Evolutionary conservation across 2,888 invertebrate genomes (phyloP), one percentile per base, ranked within the genome.

Genomic region (Drosophila neotestacea): DNA sequence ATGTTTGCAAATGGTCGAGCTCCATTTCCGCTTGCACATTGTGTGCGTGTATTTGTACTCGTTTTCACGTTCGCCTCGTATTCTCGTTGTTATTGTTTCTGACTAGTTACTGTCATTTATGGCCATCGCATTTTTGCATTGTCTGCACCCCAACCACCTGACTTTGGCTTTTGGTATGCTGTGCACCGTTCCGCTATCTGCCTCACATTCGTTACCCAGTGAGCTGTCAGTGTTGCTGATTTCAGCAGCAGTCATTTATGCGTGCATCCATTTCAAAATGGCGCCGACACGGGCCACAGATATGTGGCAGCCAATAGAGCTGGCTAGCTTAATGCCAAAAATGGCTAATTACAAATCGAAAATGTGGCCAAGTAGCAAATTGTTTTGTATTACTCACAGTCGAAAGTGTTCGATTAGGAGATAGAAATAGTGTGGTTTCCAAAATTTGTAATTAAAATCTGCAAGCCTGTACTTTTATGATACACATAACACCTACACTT

Each of bases 101-200:
- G 38, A 68, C 70, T 78, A 64, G 87, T 73, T 84, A 75, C 73
- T 86, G 79, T 73, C 85, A 88, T 84, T 79, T 77, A 73, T 84
- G 65, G 80, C 60, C 51, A 54, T 62, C 61, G 63, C 30, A 69
- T 75, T 84, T 75, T 46, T 69, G 75, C 73, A 73, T 80, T 88
- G 80, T 85, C 72, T 70, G 60, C 70, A 46, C 22, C 28, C 10
- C 55, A 44, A 4, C 55, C 51, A 55, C 62, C 62, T 39, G 46
- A 22, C 42, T 46, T 30, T 67, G 48, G 30, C 39, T 54, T 51
- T 44, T 27, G 48, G n/a, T 60, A 34, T 34, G 50, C 34, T 42
- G 51, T 30, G 54, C 22, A 13, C 32, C 28, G 27, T 41, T 56
- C 41, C 44, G 62, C 38, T 80, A 77, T 68, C 68, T 79, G 60